Base-by-base conservation (phyloP, 2,888 invertebrate genomes). In the Pyrrhia umbra region DNA sequence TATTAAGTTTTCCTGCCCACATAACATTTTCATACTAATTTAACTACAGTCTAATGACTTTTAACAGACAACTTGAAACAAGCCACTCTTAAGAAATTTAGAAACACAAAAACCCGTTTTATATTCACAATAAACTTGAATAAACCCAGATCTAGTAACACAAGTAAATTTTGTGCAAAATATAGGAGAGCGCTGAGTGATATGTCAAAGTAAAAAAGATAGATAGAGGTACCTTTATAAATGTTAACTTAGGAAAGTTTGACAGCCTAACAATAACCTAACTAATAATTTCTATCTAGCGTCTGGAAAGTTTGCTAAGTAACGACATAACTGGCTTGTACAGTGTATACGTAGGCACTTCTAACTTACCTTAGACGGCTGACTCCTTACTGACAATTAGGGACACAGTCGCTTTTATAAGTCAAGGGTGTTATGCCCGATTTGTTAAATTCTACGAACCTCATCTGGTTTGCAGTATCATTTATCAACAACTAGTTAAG, bases 221-320 rank as follows among this genome's bases (percentile, higher is more conserved):
- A 18, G 18, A 5, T n/a, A 68, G 18, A 6, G 13, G n/a, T 43
- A 4, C n/a, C 6, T 34, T 25, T 34, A 34, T 34, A 27, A 27
- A 37, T 27, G 27, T 21, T 61, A 34, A 18, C 10, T 37, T 15
- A 37, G 2, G 37, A 45, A 47, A 2, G 47, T 47, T 51, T 23
- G 25, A 45, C 40, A 20, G 21, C n/a, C n/a, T 10, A 37, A 55
- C 27, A 55, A 58, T 62, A 63, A 56, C 37, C 46, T 46, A 50
- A 75, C 43, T 67, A 58, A 51, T 76, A 46, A 72, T 75, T 77
- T 84, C 80, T 82, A 86, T 83, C 82, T 77, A 82, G 77, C 74
- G 90, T 90, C 90, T 90, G 89, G 84, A 85, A 90, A 90, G 87
- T 90, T 90, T 56, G 20, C 6, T 57, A 80, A 79, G 79, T 82